These are phyloP conservation scores for Archaeoteleia sp. DNA, from an alignment of 2,888 invertebrate genomes.

Conservation along the genomic window DNA sequence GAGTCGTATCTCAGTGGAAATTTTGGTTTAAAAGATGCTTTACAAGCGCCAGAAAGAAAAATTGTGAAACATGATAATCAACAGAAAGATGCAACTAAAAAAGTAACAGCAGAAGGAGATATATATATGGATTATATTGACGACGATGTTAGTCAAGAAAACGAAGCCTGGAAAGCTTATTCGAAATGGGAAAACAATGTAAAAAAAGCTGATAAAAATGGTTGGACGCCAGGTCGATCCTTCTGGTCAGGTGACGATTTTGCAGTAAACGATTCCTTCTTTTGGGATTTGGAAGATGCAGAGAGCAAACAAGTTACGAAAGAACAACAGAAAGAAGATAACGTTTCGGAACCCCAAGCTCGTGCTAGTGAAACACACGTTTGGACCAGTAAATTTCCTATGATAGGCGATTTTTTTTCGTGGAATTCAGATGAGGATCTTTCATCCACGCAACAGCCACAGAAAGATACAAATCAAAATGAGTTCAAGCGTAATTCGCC, in stretches of 20 bases:
- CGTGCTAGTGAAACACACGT: conserved; percentile 14
- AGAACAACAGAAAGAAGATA: conserved; percentile 2
- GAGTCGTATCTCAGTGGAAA: conserved; percentile 9
- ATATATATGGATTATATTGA: conserved; percentile 58
- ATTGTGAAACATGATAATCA: not conserved
- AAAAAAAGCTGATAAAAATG: conserved; percentile 4
- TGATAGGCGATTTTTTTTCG: no score
- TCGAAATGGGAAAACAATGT: conserved; percentile 46
- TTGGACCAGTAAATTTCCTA: no score
- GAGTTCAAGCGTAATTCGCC: no score
- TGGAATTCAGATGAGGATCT: no score
- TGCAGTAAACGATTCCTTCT: conserved; percentile 17
- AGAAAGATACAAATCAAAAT: no score
- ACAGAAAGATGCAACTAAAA: conserved; percentile 1
- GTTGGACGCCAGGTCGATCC: conserved; percentile 9
- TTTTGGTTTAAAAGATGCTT: conserved; percentile 48
- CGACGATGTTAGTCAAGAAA: conserved; percentile 74
- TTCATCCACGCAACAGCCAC: no score
- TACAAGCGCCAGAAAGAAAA: conserved; percentile 34
- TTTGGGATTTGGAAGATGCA: conserved; percentile 44
- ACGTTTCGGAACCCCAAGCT: not conserved
- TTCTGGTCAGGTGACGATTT: conserved; percentile 39
- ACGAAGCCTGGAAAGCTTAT: conserved; percentile 61
- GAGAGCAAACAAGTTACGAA: conserved; percentile 3
- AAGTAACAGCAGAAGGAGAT: conserved; percentile 16